phyloP scores from a whole-genome alignment of 2,888 invertebrate genomes.

The Lumbricus terrestris region DNA sequence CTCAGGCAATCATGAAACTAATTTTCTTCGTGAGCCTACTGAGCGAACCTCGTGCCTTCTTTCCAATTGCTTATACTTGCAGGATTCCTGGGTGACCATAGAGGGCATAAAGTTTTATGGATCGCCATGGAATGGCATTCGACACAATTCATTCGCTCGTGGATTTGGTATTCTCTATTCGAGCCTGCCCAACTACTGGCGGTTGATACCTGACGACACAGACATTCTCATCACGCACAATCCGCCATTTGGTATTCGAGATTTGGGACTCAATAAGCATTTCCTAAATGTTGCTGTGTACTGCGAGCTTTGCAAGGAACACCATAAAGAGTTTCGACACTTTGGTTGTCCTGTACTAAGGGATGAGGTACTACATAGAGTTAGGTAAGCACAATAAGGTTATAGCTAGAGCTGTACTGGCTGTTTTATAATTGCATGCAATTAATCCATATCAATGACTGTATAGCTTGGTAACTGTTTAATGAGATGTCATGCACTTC shows the following conservation, averaged over 20 bases:
- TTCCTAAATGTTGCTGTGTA: conserved; percentile 13
- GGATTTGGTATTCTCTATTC: conserved; percentile 41
- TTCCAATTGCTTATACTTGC: conserved; percentile 44
- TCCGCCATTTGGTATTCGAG: conserved; percentile 46
- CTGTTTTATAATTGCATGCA: not conserved
- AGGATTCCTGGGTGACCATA: conserved; percentile 42
- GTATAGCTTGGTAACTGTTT: not conserved
- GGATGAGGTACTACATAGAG: conserved; percentile 39
- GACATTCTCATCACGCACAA: conserved; percentile 50
- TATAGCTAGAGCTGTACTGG: not conserved
- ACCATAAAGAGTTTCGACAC: conserved; percentile 31
- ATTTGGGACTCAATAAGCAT: conserved; percentile 40
- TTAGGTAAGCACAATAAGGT: conserved; percentile 41
- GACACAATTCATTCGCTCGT: conserved; percentile 42
- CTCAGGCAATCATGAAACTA: conserved; percentile 50
- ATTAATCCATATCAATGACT: not conserved
- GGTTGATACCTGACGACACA: conserved; percentile 43
- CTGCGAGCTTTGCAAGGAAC: conserved; percentile 9
- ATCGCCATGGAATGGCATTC: conserved; percentile 45
- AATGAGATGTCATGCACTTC: not conserved
- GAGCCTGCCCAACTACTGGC: conserved; percentile 42
- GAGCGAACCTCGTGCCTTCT: conserved; percentile 41
- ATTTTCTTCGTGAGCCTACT: conserved; percentile 37
- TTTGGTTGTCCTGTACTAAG: conserved; percentile 44
- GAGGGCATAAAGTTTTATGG: conserved; percentile 50